Conservation (phyloP, 2,888 invertebrate genomes). For the Lamproptera curius region DNA sequence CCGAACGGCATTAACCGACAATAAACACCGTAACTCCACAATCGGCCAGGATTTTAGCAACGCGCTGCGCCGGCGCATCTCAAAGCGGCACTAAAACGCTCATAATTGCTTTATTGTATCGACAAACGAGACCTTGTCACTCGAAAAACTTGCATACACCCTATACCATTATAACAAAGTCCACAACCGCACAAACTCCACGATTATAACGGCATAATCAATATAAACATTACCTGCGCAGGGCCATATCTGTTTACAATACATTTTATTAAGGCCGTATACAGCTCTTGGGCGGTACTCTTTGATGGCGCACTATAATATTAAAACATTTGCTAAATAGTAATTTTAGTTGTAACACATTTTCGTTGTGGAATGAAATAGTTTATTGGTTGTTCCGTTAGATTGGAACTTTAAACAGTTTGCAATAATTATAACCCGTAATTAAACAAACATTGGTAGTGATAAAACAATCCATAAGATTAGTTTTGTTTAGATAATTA, state of each 20-base stretch:
- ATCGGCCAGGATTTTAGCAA: constrained; percentile 18
- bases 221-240: constrained; percentile 35
- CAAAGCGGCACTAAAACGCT: constrained; percentile 54
- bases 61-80: constrained; percentile 41
- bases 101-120: constrained; percentile 44
- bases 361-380: not conserved
- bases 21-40: constrained; percentile 34
- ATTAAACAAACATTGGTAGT: no score
- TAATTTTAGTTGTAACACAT: constrained; percentile 10
- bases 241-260: constrained; percentile 26
- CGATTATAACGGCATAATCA: constrained; percentile 14
- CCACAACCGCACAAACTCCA: constrained; percentile 13
- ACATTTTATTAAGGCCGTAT: constrained; percentile 21
- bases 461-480: no score
- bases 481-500: no score
- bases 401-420: not conserved
- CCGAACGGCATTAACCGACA: constrained; percentile 35
- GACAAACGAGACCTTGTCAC: constrained; percentile 21
- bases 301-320: constrained; percentile 32
- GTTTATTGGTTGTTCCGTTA: constrained; percentile 5
- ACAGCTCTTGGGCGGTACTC: constrained; percentile 26
- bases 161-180: constrained; percentile 22
- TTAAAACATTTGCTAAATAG: constrained; percentile 18
- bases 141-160: constrained; percentile 3
- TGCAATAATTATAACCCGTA: no score